Conservation (phyloP, 2,888 invertebrate genomes). For the Philereme transversata region DNA sequence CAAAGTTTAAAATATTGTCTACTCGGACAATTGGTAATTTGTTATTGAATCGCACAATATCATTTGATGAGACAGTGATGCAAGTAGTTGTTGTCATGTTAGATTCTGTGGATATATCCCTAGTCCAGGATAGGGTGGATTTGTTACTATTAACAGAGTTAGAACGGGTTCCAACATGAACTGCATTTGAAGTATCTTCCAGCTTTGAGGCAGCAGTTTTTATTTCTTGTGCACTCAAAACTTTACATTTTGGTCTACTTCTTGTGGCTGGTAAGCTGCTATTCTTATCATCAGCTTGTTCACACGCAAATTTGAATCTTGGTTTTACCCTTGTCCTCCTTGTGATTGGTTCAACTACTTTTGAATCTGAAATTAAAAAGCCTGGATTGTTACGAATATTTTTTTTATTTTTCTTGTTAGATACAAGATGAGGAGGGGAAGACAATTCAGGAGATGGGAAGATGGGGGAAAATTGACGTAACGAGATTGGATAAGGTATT, state of each 20-base stretch:
- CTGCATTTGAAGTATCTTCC: conserved; percentile 7
- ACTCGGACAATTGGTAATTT: conserved; percentile 63
- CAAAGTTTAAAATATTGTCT: conserved; percentile 12
- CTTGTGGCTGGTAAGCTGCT: background rate
- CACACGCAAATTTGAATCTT: background rate
- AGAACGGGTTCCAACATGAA: conserved; percentile 30
- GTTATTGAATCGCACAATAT: conserved; percentile 60
- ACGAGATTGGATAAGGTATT: too few species aligned
- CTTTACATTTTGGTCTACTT: conserved; percentile 7
- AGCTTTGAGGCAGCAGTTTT: conserved; percentile 20
- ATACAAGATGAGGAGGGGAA: too few species aligned
- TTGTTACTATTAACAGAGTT: conserved; percentile 48
- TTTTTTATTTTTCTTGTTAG: too few species aligned
- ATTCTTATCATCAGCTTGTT: background rate
- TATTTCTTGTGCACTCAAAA: conserved; percentile 15
- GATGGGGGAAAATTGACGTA: too few species aligned
- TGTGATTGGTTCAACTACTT: background rate
- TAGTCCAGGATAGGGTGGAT: conserved; percentile 66
- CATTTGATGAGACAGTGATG: conserved; percentile 53
- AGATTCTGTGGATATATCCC: conserved; percentile 58
- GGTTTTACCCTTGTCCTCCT: conserved; percentile 6
- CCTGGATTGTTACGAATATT: background rate
- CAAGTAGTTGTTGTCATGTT: conserved; percentile 51
- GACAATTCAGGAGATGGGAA: too few species aligned
- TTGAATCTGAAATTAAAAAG: conserved; percentile 3